Evolutionary conservation across 1,140 invertebrate species (phyloP).

Genomic region (Lamellibrachia luymesi): DNA sequence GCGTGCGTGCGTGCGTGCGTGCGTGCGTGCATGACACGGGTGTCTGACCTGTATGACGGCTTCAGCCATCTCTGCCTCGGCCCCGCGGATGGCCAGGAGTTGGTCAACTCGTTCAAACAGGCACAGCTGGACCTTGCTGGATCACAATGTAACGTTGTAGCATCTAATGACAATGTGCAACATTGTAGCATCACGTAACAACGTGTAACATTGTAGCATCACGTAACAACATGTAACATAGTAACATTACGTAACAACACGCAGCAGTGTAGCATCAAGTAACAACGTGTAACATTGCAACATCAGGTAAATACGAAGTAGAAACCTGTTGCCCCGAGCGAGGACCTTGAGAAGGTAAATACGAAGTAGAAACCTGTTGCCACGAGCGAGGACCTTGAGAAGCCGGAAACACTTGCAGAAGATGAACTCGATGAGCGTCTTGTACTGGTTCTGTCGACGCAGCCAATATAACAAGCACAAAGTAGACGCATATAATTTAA

Average conservation of each 20-base stretch:
- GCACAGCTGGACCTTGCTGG: slow-evolving; percentile 38
- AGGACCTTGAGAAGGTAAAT: slow-evolving; percentile 38
- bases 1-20: too few relatives aligned
- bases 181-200: not conserved
- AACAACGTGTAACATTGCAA: not conserved
- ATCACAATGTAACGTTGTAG: not conserved
- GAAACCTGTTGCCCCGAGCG: slow-evolving; percentile 41
- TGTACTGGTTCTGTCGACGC: slow-evolving; percentile 44
- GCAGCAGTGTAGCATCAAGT: not conserved
- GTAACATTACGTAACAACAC: not conserved
- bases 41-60: slow-evolving; percentile 45
- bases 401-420: slow-evolving; percentile 46
- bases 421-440: slow-evolving; percentile 36
- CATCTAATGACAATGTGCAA: not conserved
- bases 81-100: slow-evolving; percentile 45
- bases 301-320: not conserved
- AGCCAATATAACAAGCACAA: too few relatives aligned
- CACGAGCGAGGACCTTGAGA: slow-evolving; percentile 41
- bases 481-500: too few relatives aligned
- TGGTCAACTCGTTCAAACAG: slow-evolving; percentile 51
- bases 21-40: not conserved
- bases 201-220: not conserved
- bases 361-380: slow-evolving; percentile 35
- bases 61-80: slow-evolving; percentile 43
- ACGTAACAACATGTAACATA: not conserved